Evolutionary conservation across 1,140 invertebrate genomes (phyloP), one percentile per base, ranked within the genome.

Genomic region (Vollenhovia emeryi): DNA sequence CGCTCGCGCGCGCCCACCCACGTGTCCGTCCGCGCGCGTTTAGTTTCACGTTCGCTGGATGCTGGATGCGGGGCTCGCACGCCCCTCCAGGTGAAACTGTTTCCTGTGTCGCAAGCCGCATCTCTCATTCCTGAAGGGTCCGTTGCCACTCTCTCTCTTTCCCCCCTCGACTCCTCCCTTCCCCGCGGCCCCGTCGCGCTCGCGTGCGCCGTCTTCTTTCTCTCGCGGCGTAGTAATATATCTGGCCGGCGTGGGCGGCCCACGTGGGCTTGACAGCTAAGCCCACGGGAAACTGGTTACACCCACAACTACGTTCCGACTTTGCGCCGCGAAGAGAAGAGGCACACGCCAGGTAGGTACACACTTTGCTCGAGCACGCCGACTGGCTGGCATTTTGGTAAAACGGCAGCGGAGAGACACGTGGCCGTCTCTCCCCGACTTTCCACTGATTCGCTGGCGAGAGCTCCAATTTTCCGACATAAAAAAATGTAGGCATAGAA

Each of bases 241-340:
- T 93, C 90, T 90, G 86, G 45, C 36, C 66, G 13, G 90, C 91
- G 94, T 94, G 91, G 94, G 94, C 93, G 93, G 91, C 86, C 93
- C 94, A 94, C 94, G 94, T 94, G 94, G 94, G 94, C 82, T 93
- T 94, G 94, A 94, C 94, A 94, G 93, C 91, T 93, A 92, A 92
- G 90, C 93, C 92, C 86, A 94, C 93, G 89, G 78, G 92, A 91
- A 94, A 94, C 93, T 93, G 93, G 94, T 94, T 94, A 94, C 94
- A 94, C 94, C 93, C 90, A 94, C 93, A 85, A 87, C 59, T 52
- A 43, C 79, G 79, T 76, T 73, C 85, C 86, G 74, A 76, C 69
- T 79, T 68, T 73, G 68, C 50, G 76, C 55, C 68, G 85, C 36
- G 69, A 62, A 43, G 79, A 71, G 60, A 87, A 89, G 87, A 90